Evolutionary conservation across 2,113 vertebrate genomes (phyloP), one percentile per base, ranked within the genome.

Genomic region (Probosciger aterrimus): DNA sequence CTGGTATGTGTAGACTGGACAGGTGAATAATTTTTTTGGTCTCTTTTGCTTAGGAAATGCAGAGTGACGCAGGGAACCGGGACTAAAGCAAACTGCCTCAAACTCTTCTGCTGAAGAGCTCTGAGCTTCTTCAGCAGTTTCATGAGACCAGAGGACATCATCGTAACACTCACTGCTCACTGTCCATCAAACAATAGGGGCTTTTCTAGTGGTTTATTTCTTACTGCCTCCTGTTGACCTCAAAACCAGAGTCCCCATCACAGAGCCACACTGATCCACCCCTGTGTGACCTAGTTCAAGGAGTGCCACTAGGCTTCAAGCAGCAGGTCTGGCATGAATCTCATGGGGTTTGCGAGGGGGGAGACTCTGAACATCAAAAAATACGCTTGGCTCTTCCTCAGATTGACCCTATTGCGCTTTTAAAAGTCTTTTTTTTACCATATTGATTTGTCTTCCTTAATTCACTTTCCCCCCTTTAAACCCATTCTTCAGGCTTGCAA

Each of bases 141-240:
- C 12, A 1, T 4, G 9, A 73, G 15, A 15, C 18, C 0, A 0
- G 47, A 10, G 6, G 44, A n/a, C 2, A 1, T 65, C 53, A 57
- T 18, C 0, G 1, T 69, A 68, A 55, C 0, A 1, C 63, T 63
- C 20, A 5, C 43, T 15, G 5, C 50, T 47, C 52, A 11, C 18
- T 24, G 20, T 25, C 30, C 46, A 27, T 33, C 73, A 30, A 47
- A 53, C 24, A 43, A 3, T 6, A 19, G 47, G 1, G 1, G 0
- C 4, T 24, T 70, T 55, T 10, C 41, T 57, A 17, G 44, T 22
- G 35, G 11, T 89, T 91, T 68, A 8, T 19, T 86, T 6, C 43
- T 87, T 75, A 49, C 35, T 84, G 17, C 37, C 20, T 69, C 77
- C 3, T 1, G 14, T 5, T 83, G 52, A 27, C 59, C 28, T 65